These are phyloP conservation scores for Semaprochilodus insignis DNA, from an alignment of 2,797 vertebrate genomes.

Conservation along the genomic window DNA sequence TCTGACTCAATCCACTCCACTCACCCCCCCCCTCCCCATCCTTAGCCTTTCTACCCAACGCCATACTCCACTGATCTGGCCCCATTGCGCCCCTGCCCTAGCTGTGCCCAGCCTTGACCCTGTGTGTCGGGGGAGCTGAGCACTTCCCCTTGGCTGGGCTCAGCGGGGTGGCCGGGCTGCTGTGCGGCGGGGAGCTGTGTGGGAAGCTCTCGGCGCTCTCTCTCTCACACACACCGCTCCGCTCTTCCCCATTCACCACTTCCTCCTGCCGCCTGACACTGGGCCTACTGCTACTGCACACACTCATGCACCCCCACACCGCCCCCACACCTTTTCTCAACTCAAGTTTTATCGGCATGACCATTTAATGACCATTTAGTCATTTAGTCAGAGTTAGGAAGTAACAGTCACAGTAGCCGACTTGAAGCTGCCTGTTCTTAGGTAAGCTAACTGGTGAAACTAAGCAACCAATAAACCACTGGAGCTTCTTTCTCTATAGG, in stretches of 20 bases:
- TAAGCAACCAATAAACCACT: too few species aligned
- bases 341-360: not conserved
- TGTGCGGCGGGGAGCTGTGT: slow-evolving; percentile 70
- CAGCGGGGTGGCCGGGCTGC: slow-evolving; percentile 69
- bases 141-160: slow-evolving; percentile 78
- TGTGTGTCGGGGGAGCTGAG: slow-evolving; percentile 69
- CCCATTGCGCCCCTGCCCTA: slow-evolving; percentile 61
- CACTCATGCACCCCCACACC: slow-evolving; percentile 41
- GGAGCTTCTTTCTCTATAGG: too few species aligned
- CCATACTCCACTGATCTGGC: slow-evolving; percentile 60
- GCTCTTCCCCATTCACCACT: slow-evolving; percentile 71
- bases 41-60: not conserved
- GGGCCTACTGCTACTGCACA: slow-evolving; percentile 53
- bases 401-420: too few species aligned
- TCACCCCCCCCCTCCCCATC: not conserved
- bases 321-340: not conserved
- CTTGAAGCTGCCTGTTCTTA: too few species aligned
- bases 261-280: slow-evolving; percentile 65
- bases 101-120: slow-evolving; percentile 77
- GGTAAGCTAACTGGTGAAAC: too few species aligned
- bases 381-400: too few species aligned
- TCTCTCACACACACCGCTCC: slow-evolving; percentile 75
- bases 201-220: slow-evolving; percentile 76
- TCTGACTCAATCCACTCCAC: not conserved
- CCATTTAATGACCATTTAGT: too few species aligned